A percentile compares a stretch with the other conserved stretches of the same genome.
Evolutionary conservation across 2,888 invertebrate genomes (phyloP).

Genomic region (Aricia artaxerxes): DNA sequence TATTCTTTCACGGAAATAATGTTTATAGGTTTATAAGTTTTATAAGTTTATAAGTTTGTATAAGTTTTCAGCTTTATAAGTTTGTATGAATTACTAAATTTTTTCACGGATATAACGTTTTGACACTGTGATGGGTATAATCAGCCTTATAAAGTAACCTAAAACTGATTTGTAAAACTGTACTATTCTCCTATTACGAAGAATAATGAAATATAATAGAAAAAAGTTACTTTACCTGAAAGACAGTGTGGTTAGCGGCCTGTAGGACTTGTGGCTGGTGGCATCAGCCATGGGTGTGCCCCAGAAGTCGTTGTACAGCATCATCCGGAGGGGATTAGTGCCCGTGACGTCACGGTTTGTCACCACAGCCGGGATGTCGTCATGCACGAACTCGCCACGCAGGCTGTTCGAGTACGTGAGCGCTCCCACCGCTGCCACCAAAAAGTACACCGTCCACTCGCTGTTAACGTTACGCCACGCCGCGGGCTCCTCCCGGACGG

Average conservation of each 20-base stretch:
- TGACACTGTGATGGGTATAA: no score
- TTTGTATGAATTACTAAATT: background rate
- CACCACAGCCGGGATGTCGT: constrained; percentile 91
- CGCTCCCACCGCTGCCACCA: constrained; percentile 84
- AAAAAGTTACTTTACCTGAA: constrained; percentile 85
- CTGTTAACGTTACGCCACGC: constrained; percentile 60
- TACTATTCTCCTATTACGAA: no score
- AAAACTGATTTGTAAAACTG: no score
- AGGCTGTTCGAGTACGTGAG: constrained; percentile 87
- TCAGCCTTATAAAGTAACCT: no score
- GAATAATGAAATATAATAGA: no score
- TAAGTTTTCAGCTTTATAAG: no score
- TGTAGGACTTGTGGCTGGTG: constrained; percentile 92
- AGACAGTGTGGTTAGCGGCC: constrained; percentile 90
- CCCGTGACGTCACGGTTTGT: constrained; percentile 90
- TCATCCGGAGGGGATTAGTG: constrained; percentile 79
- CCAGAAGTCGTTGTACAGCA: constrained; percentile 92
- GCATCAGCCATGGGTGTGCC: constrained; percentile 92
- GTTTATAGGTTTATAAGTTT: no score
- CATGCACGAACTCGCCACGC: constrained; percentile 92
- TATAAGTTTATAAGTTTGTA: no score
- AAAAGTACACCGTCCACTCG: constrained; percentile 82
- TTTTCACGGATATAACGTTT: background rate
- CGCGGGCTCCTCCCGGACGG: constrained; percentile 68
- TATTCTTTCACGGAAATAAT: no score